Percentiles rank a stretch among this genome's conserved stretches.
Evolutionary conservation across 2,113 vertebrate genomes (phyloP).

Genomic region (Cryptomyrus ogoouensis): DNA sequence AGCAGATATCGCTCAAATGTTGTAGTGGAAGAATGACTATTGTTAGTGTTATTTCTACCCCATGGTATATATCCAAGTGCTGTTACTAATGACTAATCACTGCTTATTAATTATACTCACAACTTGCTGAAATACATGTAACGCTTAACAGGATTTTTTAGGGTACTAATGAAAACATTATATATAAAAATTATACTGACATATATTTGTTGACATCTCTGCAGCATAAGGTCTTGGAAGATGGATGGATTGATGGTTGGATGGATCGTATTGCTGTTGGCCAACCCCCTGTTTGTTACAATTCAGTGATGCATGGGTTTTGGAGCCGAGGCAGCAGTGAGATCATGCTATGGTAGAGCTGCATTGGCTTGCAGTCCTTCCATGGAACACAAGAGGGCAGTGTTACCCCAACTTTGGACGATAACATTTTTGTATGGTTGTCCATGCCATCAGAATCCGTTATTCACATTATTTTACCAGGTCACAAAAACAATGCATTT

Average conservation of each 20-base stretch:
- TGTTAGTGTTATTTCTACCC: neutral
- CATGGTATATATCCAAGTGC: neutral
- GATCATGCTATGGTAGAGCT: neutral
- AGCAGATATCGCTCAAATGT: neutral
- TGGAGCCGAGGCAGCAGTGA: neutral
- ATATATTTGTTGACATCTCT: neutral
- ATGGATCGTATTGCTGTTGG: neutral
- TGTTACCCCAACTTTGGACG: slow-evolving; percentile 42
- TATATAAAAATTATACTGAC: neutral
- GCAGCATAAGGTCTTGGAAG: neutral
- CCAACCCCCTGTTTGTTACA: neutral
- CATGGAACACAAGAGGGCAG: slow-evolving; percentile 56
- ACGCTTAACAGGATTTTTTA: neutral
- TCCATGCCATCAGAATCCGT: neutral
- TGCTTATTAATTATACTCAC: neutral
- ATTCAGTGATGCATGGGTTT: neutral
- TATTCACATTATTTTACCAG: neutral
- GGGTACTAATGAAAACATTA: neutral
- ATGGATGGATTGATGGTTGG: neutral
- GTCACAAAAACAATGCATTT: neutral
- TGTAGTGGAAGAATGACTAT: neutral
- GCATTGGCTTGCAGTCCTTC: neutral
- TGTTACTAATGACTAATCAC: neutral
- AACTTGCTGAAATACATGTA: neutral
- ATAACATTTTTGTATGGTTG: neutral